Percentiles rank a stretch among this genome's conserved stretches.
phyloP scores from a whole-genome alignment of 1,140 invertebrate genomes.

The Cydia pomonella region DNA sequence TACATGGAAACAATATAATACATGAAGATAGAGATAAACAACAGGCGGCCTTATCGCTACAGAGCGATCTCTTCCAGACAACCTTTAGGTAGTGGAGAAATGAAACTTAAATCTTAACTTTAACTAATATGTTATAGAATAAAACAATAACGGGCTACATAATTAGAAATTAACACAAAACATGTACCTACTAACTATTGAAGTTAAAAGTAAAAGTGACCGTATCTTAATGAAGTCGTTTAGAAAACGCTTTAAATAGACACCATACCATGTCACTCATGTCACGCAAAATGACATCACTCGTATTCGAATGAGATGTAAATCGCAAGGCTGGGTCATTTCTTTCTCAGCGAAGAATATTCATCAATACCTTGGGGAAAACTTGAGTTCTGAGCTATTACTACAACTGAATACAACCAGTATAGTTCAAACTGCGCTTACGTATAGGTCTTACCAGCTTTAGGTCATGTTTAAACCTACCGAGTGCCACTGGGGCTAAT shows the following conservation, averaged over 20 bases:
- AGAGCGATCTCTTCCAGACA: no score
- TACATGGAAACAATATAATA: no score
- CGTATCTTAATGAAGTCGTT: not conserved
- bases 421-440: not conserved
- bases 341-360: constrained; percentile 3
- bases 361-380: constrained; percentile 17
- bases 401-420: not conserved
- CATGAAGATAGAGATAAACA: no score
- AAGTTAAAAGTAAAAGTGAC: not conserved
- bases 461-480: not conserved
- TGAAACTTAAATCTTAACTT: no score
- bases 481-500: no score
- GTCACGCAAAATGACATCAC: constrained; percentile 1
- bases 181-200: no score
- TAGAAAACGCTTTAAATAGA: not conserved
- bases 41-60: no score
- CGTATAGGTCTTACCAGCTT: not conserved
- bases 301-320: constrained; percentile 4
- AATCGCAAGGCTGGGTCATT: constrained; percentile 14
- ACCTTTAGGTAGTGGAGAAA: no score
- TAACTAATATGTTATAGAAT: no score
- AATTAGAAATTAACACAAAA: no score
- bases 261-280: not conserved
- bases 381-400: not conserved
- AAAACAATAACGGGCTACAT: no score